phyloP scores from a whole-genome alignment of 1,140 invertebrate genomes.

The Brachionus calyciflorus region DNA sequence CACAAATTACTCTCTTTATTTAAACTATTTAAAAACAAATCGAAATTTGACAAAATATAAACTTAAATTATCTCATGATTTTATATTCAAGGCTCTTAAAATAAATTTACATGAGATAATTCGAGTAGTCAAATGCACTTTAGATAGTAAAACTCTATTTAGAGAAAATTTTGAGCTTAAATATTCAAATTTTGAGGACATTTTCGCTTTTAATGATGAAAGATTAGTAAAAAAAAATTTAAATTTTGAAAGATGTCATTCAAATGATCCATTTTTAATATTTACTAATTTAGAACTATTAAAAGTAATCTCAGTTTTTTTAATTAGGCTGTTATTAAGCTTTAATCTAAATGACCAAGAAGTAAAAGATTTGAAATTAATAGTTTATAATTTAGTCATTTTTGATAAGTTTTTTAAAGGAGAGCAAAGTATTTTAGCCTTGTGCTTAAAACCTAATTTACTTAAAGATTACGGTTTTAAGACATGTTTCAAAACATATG shows the following conservation, averaged over 20 bases:
- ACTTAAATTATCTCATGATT: background rate
- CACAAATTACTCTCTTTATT: background rate
- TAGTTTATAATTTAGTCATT: background rate
- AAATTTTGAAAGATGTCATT: background rate
- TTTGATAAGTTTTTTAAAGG: background rate
- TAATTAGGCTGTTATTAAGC: background rate
- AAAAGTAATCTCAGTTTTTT: background rate
- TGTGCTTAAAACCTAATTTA: conserved; percentile 1
- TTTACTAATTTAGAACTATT: background rate
- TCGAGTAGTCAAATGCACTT: background rate
- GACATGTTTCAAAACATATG: background rate
- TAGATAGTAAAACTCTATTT: background rate
- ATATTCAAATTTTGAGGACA: background rate
- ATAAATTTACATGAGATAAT: background rate
- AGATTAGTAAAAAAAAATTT: background rate
- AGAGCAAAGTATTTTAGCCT: background rate
- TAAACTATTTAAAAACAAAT: conserved; percentile 12
- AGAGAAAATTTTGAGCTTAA: background rate
- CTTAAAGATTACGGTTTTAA: background rate
- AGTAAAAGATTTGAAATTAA: background rate
- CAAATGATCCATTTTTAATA: background rate
- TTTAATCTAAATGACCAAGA: background rate
- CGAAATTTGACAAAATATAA: background rate
- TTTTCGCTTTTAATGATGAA: conserved; percentile 25
- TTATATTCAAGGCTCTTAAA: background rate